A percentile compares a stretch with the other conserved stretches of the same genome.
Evolutionary conservation across 2,797 vertebrate genomes (phyloP).

Genomic region (Pangasius larnaudii): DNA sequence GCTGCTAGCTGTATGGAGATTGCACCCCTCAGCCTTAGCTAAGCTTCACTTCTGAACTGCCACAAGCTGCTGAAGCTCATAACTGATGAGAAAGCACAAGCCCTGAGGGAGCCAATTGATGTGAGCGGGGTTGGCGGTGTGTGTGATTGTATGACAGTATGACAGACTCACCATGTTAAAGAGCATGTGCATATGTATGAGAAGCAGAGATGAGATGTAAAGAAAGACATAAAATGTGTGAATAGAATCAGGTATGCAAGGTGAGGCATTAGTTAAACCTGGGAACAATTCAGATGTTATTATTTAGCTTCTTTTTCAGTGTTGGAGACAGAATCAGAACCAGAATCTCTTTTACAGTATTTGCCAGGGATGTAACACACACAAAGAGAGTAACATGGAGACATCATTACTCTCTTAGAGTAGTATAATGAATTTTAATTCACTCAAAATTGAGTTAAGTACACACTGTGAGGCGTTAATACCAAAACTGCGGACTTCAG

Average conservation of each 20-base stretch:
- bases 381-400: background rate
- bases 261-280: too few relatives aligned
- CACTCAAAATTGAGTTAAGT: background rate
- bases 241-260: background rate
- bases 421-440: background rate
- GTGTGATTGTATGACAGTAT: constrained; percentile 31
- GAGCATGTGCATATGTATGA: constrained; percentile 30
- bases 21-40: constrained; percentile 2
- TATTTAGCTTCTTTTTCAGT: background rate
- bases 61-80: constrained; percentile 8
- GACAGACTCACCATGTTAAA: constrained; percentile 19
- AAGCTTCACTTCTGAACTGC: constrained; percentile 23
- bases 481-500: background rate
- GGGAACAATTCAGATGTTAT: background rate
- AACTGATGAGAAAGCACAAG: constrained; percentile 5
- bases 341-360: background rate
- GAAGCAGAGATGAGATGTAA: background rate
- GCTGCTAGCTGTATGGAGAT: constrained; percentile 24
- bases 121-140: constrained; percentile 3
- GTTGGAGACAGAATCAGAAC: background rate
- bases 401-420: background rate
- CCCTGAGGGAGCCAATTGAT: constrained; percentile 16
- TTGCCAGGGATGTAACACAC: background rate
- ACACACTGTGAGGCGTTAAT: background rate
- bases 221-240: background rate